Evolutionary conservation across 1,140 invertebrate species (phyloP), one percentile per base, ranked within the genome.

Genomic region (Atopsyche davidsoni): DNA sequence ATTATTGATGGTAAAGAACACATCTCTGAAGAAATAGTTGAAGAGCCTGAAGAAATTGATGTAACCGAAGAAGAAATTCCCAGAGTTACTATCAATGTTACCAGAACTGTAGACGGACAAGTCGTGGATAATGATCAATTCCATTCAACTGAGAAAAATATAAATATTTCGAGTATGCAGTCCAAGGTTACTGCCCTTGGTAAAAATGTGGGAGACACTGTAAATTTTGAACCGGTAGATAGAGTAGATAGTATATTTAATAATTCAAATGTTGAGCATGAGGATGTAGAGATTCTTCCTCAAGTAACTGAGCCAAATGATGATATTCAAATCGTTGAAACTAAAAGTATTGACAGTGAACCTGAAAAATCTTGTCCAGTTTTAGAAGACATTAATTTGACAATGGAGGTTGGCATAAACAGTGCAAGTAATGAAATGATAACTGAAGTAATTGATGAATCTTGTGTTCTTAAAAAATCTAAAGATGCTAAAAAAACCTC

Each of bases 1-100:
- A 82, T 90, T 6, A 80, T 90, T 45, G 83, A 92, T 65, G 88
- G 87, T 1, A 85, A 88, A 69, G 86, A 90, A 66, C 81, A 84
- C 58, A 78, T 87, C 0, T 83, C 80, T 7, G 87, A 91, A 68
- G 87, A 91, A 70, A 70, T 90, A 2, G 71, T 89, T 48, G 84
- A 91, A 66, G 85, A 91, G 69, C 84, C 87, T 16, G 84, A 90
- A 61, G 83, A 87, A 67, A 68, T 89, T 21, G 85, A 89, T 69
- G 74, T 87, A 3, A 79, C 78, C 28, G 84, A 88, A 64, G 81
- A 87, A 67, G 77, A 84, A 58, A 68, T 75, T 19, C 81, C 86
- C 35, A 77, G 83, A 55, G 80, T 87, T 17, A 82, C 81, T 54
- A 86, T 87, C 17, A 86, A 81, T 58, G 82, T 87, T 1, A 70